Evolutionary conservation across 2,888 invertebrate genomes (phyloP), one percentile per base, ranked within the genome.

Genomic region (Ethmia dodecea): DNA sequence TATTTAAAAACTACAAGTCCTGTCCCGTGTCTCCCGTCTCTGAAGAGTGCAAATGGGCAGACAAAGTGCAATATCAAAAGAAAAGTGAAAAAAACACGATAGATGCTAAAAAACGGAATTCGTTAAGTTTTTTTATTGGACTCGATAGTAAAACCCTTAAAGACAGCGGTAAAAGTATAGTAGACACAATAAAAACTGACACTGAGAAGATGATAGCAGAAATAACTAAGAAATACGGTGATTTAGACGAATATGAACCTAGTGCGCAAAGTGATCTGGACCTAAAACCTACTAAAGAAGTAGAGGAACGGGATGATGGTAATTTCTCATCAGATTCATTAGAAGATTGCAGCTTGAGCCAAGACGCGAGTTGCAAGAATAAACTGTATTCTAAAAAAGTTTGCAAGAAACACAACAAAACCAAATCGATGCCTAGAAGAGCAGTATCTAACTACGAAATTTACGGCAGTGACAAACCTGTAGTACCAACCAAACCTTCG

Each of bases 1-100:
- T 90, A 35, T 80, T 90, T 29, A 90, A 90, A 47, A 89, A 90
- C 49, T 90, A 92, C 45, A 93, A 94, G 54, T 94, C 94, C 3
- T 90, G 94, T 47, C 94, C 94, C 0, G 93, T 94, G 0, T 94
- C 94, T 0, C 94, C 94, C 0, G 94, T 94, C 0, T 93, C 91
- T 33, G 94, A 94, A 59, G 94, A 94, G 58, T 88, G 91, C 22
- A 91, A 91, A 60, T 90, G 90, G 90, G 76, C 84, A 1, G 88
- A 88, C 38, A 80, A 84, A 54, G 74, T 66, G 18, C 68, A 74
- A 1, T 60, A 52, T 32, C 50, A 53, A 2, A 43, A 38, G 8
- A 49, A 55, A 13, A 64, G 54, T 35, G 73, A 47, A 50, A 74
- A 80, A 0, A 86, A 80, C 40, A 78, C 84, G 2, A 64, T 72